Percentiles rank a stretch among this genome's conserved stretches.
phyloP scores from a whole-genome alignment of 2,113 vertebrate genomes.

The Numenius arquata region DNA sequence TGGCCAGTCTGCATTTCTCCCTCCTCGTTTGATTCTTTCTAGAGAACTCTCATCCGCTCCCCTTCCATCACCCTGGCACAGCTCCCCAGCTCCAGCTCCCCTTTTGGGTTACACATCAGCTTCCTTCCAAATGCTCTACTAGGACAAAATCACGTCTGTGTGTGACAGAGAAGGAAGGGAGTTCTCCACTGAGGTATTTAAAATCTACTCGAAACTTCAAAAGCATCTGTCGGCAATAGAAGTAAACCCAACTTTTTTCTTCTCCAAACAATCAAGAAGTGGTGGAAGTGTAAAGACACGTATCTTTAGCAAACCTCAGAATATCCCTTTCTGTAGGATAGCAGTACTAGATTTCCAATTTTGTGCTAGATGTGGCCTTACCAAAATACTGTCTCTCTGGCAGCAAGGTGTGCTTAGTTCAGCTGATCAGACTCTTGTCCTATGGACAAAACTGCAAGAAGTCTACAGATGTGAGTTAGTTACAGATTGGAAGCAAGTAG shows the following conservation, averaged over 20 bases:
- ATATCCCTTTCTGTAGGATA: too few relatives aligned
- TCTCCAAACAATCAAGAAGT: neutral
- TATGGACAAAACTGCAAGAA: neutral
- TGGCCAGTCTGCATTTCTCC: neutral
- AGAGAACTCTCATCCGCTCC: neutral
- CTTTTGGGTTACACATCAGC: neutral
- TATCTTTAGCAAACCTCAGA: neutral
- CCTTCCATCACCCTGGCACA: neutral
- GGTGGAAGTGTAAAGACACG: neutral
- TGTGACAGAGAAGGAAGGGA: neutral
- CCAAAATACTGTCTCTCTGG: neutral
- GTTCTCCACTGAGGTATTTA: neutral
- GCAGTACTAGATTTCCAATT: neutral
- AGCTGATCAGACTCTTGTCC: neutral
- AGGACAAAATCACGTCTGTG: neutral
- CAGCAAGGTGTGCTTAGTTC: neutral
- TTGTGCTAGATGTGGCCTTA: neutral
- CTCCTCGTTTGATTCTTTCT: neutral
- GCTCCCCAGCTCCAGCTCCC: neutral
- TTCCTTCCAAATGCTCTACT: neutral
- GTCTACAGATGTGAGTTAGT: rapidly evolving
- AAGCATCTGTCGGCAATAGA: neutral
- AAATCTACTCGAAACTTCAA: neutral
- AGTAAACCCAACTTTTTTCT: neutral
- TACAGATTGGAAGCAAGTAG: neutral